phyloP scores from a whole-genome alignment of 2,113 vertebrate species.

The Passerina amoena region DNA sequence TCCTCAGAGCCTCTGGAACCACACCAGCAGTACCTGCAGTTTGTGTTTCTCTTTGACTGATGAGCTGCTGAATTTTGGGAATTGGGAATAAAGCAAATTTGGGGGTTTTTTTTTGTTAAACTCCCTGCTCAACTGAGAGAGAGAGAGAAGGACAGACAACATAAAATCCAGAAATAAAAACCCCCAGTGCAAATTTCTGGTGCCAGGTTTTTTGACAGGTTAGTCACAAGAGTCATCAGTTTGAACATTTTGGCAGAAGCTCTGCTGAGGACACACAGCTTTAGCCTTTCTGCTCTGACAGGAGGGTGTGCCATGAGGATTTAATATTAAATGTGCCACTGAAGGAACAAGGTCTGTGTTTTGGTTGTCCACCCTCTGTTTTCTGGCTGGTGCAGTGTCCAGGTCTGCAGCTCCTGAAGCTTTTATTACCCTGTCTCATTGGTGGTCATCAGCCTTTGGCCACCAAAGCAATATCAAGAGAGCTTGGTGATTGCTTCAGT shows the following conservation, averaged over 20 bases:
- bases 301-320: not conserved
- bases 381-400: not conserved
- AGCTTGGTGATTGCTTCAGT: not conserved
- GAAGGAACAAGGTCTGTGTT: not conserved
- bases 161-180: not conserved
- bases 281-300: constrained; percentile 19
- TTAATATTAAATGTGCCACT: not conserved
- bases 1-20: not conserved
- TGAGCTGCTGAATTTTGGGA: not conserved
- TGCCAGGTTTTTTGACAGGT: not conserved
- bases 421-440: not conserved
- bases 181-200: not conserved
- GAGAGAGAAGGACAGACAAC: not conserved
- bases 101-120: accelerated
- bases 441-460: not conserved
- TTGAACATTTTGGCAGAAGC: constrained; percentile 1
- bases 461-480: not conserved
- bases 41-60: not conserved
- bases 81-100: not conserved
- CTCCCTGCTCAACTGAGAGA: not conserved
- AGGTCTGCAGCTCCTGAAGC: not conserved
- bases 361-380: not conserved
- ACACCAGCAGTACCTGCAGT: not conserved
- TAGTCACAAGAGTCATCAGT: not conserved
- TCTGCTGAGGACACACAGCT: not conserved